A percentile compares a stretch with the other conserved stretches of the same genome.
Conservation (phyloP, 92 coral and sea anemone genomes). For the Zoanthus sansibaricus region DNA sequence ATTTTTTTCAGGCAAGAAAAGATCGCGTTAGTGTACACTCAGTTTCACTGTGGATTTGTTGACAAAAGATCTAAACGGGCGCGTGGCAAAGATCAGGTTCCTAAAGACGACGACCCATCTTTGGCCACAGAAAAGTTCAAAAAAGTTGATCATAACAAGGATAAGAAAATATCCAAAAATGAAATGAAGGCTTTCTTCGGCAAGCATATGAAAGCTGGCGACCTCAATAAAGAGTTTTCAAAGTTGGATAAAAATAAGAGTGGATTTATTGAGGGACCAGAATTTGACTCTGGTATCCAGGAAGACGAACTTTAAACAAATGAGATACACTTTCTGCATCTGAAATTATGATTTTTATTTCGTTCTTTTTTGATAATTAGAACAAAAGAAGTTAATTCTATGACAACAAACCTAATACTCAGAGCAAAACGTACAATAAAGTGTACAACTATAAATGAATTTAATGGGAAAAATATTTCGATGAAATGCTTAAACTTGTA, state of each 20-base stretch:
- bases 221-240: neutral
- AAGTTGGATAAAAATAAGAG: slow-evolving; percentile 28
- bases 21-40: neutral
- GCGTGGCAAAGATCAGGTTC: neutral
- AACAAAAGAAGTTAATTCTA: too few species aligned
- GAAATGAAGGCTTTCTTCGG: slow-evolving; percentile 31
- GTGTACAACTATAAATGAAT: too few species aligned
- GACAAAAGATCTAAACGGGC: neutral
- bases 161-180: slow-evolving; percentile 27
- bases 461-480: too few species aligned
- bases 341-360: too few species aligned
- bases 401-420: too few species aligned
- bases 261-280: slow-evolving; percentile 35
- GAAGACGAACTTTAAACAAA: neutral
- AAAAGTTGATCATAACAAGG: neutral
- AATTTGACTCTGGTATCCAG: slow-evolving; percentile 12
- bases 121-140: slow-evolving; percentile 8
- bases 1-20: neutral
- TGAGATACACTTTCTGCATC: too few species aligned
- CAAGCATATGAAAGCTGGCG: neutral
- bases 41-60: neutral
- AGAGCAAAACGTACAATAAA: too few species aligned
- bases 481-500: too few species aligned
- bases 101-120: neutral
- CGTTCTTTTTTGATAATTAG: too few species aligned